Conservation (phyloP, 1,140 invertebrate genomes). For the Cotesia glomerata region DNA sequence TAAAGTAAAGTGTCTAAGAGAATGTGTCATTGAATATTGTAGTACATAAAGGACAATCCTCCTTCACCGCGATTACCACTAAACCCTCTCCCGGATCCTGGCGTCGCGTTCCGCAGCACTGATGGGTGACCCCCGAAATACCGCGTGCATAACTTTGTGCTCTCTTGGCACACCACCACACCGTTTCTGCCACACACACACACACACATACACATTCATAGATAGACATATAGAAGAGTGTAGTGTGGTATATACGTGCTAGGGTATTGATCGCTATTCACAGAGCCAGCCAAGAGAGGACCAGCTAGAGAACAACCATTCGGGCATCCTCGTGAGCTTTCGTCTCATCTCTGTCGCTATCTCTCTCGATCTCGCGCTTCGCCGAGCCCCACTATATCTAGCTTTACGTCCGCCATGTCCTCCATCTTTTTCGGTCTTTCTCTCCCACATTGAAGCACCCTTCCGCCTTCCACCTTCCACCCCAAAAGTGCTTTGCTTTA, state of each 20-base stretch:
- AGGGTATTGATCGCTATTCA: constrained; percentile 51
- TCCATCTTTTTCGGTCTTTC: neutral
- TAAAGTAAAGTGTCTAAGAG: too few relatives aligned
- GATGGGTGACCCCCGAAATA: constrained; percentile 46
- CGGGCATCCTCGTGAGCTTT: constrained; percentile 46
- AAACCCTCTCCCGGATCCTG: constrained; percentile 15
- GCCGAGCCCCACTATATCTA: neutral
- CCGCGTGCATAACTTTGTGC: constrained; percentile 57
- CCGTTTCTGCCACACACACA: neutral
- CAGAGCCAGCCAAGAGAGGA: constrained; percentile 39
- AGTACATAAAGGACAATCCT: neutral
- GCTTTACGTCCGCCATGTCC: neutral
- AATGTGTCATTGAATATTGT: too few relatives aligned
- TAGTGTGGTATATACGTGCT: neutral
- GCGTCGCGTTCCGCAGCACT: constrained; percentile 22
- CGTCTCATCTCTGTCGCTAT: constrained; percentile 25
- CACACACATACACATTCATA: neutral
- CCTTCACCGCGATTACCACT: constrained; percentile 8
- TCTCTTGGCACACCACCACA: constrained; percentile 47
- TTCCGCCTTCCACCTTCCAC: neutral
- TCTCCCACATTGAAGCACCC: neutral
- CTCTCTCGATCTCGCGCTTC: constrained; percentile 10
- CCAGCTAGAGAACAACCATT: constrained; percentile 50
- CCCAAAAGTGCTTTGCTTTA: too few relatives aligned
- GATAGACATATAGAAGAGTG: neutral